Percentiles rank a stretch among this genome's conserved stretches.
phyloP scores from a whole-genome alignment of 1,140 invertebrate genomes.

The Sycobia sp. region DNA sequence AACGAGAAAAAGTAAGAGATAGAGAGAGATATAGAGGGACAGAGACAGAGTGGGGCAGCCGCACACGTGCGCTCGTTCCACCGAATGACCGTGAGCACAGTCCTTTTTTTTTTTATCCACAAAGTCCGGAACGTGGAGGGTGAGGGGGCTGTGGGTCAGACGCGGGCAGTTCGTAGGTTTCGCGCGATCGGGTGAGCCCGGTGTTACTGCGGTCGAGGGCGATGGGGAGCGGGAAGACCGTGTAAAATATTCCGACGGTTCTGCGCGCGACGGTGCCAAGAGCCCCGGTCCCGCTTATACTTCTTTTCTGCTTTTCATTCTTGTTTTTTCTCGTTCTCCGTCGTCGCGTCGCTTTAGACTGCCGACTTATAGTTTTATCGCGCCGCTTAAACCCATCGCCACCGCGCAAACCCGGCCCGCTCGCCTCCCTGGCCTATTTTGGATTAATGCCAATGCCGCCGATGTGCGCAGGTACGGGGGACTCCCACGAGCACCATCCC shows the following conservation, averaged over 20 bases:
- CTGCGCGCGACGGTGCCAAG: conserved; percentile 53
- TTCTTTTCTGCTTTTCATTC: conserved; percentile 41
- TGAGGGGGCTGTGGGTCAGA: background rate
- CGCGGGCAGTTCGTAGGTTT: conserved; percentile 4
- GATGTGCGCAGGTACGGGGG: conserved; percentile 7
- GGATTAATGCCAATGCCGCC: conserved; percentile 51
- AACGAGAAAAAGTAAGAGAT: no score
- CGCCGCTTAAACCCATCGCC: background rate
- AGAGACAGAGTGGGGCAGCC: no score
- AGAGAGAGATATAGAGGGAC: no score
- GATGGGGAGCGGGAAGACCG: background rate
- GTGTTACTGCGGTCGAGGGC: conserved; percentile 4
- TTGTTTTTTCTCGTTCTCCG: no score
- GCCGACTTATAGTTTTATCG: conserved; percentile 22
- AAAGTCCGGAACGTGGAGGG: no score
- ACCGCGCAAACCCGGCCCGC: conserved; percentile 7
- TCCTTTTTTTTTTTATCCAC: no score
- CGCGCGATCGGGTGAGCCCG: background rate
- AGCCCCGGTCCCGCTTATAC: conserved; percentile 40
- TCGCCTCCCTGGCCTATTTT: conserved; percentile 45
- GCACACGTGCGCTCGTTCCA: no score
- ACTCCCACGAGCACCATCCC: conserved; percentile 17
- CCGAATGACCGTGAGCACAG: no score
- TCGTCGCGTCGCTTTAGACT: conserved; percentile 50
- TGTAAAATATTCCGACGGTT: conserved; percentile 56